A percentile compares a stretch with the other conserved stretches of the same genome.
Conservation (phyloP, 2,113 vertebrate genomes). For the Cheilinus undulatus region DNA sequence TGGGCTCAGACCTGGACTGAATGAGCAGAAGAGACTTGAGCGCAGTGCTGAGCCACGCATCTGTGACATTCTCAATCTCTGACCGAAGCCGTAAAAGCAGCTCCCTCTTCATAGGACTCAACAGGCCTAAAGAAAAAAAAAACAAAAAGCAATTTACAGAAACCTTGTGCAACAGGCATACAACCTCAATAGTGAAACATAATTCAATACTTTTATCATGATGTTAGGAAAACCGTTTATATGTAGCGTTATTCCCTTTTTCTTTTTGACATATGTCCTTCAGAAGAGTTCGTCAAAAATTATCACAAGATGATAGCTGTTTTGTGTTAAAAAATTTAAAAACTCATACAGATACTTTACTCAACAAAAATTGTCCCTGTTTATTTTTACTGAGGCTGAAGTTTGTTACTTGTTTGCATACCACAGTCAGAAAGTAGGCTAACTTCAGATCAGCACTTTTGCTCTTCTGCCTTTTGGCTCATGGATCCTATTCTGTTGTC, state of each 20-base stretch:
- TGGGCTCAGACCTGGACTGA: slow-evolving; percentile 90
- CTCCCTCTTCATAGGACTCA: slow-evolving; percentile 94
- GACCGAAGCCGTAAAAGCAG: slow-evolving; percentile 89
- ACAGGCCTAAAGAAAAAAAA: slow-evolving; percentile 83
- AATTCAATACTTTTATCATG: neutral
- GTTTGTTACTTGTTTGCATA: neutral
- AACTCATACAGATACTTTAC: no score
- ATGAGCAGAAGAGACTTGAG: slow-evolving; percentile 96
- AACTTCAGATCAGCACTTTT: no score
- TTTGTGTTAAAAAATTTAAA: no score
- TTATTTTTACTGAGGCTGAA: neutral
- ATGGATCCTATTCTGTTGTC: neutral
- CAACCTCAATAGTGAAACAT: neutral
- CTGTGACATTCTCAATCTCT: slow-evolving; percentile 95
- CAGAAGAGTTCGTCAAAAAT: no score
- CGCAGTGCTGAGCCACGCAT: slow-evolving; percentile 96
- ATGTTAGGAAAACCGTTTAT: no score
- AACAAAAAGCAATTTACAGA: neutral
- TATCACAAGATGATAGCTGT: no score
- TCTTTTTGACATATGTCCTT: no score
- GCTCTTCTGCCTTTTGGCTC: neutral
- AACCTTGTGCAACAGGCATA: neutral
- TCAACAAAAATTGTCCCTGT: no score
- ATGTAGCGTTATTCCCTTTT: neutral
- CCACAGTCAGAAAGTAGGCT: no score